Evolutionary conservation across 2,113 vertebrate species (phyloP).

Genomic region (Seriola quinqueradiata): DNA sequence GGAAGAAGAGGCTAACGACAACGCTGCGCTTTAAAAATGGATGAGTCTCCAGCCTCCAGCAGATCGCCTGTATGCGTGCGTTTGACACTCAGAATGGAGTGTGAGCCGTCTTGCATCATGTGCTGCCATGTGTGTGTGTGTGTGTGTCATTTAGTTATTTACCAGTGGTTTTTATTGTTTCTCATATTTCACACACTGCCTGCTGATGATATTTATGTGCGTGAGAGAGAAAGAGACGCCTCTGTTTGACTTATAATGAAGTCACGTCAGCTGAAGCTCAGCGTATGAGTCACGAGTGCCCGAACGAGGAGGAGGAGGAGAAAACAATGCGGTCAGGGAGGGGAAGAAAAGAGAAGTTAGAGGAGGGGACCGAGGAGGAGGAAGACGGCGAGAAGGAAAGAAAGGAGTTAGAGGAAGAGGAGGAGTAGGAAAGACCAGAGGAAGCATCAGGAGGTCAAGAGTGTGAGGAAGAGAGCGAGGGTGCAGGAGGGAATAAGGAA

Average conservation of each 20-base stretch:
- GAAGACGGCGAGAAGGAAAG: not conserved
- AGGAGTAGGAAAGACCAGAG: not conserved
- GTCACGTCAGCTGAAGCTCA: constrained; percentile 51
- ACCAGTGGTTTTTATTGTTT: constrained; percentile 1
- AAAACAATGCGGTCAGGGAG: not conserved
- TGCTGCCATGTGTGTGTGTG: not conserved
- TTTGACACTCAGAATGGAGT: constrained; percentile 26
- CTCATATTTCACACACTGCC: not conserved
- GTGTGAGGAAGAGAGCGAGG: not conserved
- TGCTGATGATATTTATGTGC: constrained; percentile 10
- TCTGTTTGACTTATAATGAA: constrained; percentile 47
- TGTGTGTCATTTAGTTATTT: not conserved
- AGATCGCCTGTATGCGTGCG: constrained; percentile 13
- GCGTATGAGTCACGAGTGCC: constrained; percentile 50
- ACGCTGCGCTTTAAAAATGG: constrained; percentile 57
- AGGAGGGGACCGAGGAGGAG: not conserved
- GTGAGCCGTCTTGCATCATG: not conserved
- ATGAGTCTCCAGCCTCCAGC: constrained; percentile 57
- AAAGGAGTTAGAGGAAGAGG: not conserved
- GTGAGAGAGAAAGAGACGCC: constrained; percentile 38
- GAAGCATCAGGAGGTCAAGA: not conserved
- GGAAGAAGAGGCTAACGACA: constrained; percentile 13
- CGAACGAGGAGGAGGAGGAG: constrained; percentile 31
- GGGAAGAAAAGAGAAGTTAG: not conserved
- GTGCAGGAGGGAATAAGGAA: not conserved